These are phyloP conservation scores for Natator depressus DNA, from an alignment of 2,113 vertebrate genomes.

Conservation along the genomic window DNA sequence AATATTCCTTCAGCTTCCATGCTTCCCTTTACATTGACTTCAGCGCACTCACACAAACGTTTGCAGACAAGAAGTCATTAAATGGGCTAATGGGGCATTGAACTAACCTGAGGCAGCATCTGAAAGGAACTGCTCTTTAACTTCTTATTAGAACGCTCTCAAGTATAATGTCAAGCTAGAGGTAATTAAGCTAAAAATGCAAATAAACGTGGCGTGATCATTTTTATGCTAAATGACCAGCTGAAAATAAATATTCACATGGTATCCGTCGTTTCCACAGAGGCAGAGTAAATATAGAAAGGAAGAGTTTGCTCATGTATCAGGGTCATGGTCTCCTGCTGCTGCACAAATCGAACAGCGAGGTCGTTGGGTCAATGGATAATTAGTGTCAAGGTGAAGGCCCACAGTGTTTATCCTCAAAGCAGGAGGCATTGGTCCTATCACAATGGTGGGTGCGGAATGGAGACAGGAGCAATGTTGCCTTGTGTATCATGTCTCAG, in stretches of 20 bases:
- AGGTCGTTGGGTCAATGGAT: neutral
- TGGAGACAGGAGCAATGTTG: neutral
- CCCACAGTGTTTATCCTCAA: constrained; percentile 33
- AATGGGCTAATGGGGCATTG: constrained; percentile 76
- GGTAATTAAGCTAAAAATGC: constrained; percentile 68
- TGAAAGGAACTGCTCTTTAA: constrained; percentile 52
- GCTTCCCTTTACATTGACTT: constrained; percentile 46
- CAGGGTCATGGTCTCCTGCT: constrained; percentile 20
- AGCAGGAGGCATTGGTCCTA: constrained; percentile 34
- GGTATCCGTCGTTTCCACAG: neutral
- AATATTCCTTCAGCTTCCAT: neutral
- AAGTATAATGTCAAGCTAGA: constrained; percentile 62
- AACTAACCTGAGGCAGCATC: constrained; percentile 69
- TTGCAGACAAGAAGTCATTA: constrained; percentile 74
- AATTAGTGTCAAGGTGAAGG: constrained; percentile 21
- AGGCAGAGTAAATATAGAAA: constrained; percentile 3
- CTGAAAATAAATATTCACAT: constrained; percentile 16
- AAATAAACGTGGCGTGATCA: constrained; percentile 54
- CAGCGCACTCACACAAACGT: neutral
- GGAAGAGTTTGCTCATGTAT: constrained; percentile 11
- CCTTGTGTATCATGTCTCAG: neutral
- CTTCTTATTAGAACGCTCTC: constrained; percentile 71
- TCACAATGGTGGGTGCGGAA: constrained; percentile 19
- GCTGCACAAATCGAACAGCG: constrained; percentile 25
- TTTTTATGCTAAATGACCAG: constrained; percentile 59